Base-by-base conservation (phyloP, 1,140 invertebrate species). In the Chrysoperla carnea region DNA sequence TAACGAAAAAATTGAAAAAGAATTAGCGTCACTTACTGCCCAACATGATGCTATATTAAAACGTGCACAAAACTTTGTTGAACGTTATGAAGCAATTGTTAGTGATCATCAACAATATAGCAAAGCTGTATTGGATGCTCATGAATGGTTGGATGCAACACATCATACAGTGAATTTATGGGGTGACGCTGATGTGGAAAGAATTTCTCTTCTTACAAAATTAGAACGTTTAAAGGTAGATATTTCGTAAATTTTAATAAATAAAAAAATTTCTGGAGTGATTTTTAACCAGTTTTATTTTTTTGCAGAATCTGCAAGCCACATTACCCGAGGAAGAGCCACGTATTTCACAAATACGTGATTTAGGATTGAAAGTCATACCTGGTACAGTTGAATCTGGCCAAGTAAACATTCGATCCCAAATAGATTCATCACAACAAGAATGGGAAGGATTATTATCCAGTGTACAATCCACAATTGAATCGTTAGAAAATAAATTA, bases 51-150 rank as follows among this genome's bases (percentile, higher is more conserved):
- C 68, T 28, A 61, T 90, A 39, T 60, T 83, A 35, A 72, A 78
- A 42, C 69, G 78, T 48, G 75, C 76, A 0, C 75, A 85, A 53
- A 69, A 59, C 35, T 83, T 75, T 50, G 78, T 81, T 1, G 77
- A 82, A 56, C 70, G 69, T 49, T 93, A 94, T 58, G 90, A 95
- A 65, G 78, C 70, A 1, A 87, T 92, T 59, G 90, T 94, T 0
- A 84, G 77, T 56, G 82, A 90, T 53, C 92, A 95, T 63, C 85
- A 93, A 53, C 81, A 88, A 51, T 95, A 92, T 55, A 84, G 77
- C 42, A 89, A 90, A 64, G 80, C 84, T 7, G 82, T 92, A 1
- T 78, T 84, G 59, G 85, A 92, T 50, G 75, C 83, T 11, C 78
- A 84, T 47, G 88, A 93, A 58, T 95, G 89, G 82, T 68, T 93